A percentile compares a stretch with the other conserved stretches of the same genome.
Evolutionary conservation across 2,888 invertebrate species (phyloP).

Genomic region (Malachius bipustulatus): DNA sequence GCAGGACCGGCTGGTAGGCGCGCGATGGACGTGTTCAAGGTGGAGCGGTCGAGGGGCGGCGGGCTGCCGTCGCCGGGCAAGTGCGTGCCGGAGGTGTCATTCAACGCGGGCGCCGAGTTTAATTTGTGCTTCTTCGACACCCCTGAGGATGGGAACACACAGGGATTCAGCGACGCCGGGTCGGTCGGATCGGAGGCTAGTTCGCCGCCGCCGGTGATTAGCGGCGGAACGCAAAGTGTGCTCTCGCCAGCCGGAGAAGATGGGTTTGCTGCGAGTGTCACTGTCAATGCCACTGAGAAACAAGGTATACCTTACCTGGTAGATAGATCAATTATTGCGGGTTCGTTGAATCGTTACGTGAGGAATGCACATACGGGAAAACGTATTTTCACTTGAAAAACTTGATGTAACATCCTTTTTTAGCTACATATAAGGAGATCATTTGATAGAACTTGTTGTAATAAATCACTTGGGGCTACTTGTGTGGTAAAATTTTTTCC

Average conservation of each 20-base stretch:
- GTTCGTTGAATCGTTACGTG: no score
- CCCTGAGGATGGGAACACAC: constrained; percentile 53
- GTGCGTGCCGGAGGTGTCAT: constrained; percentile 52
- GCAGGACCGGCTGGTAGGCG: no score
- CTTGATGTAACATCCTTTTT: no score
- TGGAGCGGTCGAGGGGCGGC: constrained; percentile 52
- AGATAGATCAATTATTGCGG: no score
- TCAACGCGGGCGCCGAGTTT: constrained; percentile 67
- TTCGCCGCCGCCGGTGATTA: constrained; percentile 32
- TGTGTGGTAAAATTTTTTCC: no score
- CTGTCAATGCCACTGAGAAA: constrained; percentile 22
- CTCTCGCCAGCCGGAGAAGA: constrained; percentile 12
- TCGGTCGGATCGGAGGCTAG: constrained; percentile 48
- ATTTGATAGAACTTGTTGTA: no score
- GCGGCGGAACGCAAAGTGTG: constrained; percentile 34
- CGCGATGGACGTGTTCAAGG: constrained; percentile 62
- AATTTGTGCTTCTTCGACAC: constrained; percentile 70
- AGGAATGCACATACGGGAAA: no score
- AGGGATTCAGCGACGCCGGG: constrained; percentile 55
- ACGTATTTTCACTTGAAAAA: no score
- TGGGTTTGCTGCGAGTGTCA: constrained; percentile 11
- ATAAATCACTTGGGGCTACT: no score
- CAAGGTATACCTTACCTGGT: no score
- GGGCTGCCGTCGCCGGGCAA: constrained; percentile 49
- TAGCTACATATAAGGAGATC: no score